phyloP scores from a whole-genome alignment of 2,888 invertebrate species.

The Zootermopsis nevadensis region DNA sequence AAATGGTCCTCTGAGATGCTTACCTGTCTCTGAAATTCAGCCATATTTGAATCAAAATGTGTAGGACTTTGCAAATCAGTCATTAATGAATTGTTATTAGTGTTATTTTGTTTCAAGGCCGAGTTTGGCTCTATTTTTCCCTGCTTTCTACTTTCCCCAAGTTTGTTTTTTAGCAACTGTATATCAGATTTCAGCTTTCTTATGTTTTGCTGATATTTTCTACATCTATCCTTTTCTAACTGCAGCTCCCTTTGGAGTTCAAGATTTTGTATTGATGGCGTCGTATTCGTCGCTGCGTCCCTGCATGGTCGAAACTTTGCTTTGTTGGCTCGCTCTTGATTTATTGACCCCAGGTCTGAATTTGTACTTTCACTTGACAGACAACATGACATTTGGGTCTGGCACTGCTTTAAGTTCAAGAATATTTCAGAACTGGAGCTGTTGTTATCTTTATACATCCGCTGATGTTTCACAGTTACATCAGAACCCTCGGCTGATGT shows the following conservation, averaged over 20 bases:
- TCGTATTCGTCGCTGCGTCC: slow-evolving; percentile 51
- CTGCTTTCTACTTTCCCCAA: slow-evolving; percentile 40
- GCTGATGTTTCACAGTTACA: neutral
- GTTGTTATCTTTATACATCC: neutral
- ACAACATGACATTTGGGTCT: neutral
- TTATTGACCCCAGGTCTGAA: neutral
- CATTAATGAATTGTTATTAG: slow-evolving; percentile 15
- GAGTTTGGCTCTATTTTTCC: slow-evolving; percentile 43
- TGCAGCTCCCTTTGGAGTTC: slow-evolving; percentile 50
- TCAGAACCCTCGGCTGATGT: neutral
- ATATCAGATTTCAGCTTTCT: slow-evolving; percentile 48
- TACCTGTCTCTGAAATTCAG: slow-evolving; percentile 51
- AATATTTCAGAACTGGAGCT: slow-evolving; percentile 6
- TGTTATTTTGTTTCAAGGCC: slow-evolving; percentile 32
- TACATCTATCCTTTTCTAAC: slow-evolving; percentile 48
- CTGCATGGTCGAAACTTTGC: neutral
- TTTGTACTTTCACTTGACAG: neutral
- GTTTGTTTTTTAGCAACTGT: slow-evolving; percentile 35
- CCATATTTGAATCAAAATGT: slow-evolving; percentile 36
- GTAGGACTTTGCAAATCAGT: slow-evolving; percentile 38
- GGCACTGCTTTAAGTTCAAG: neutral
- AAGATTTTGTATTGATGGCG: slow-evolving; percentile 23
- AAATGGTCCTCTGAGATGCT: no score
- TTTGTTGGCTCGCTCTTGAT: neutral
- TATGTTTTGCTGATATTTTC: slow-evolving; percentile 47